phyloP scores from a whole-genome alignment of 30 jellyfish, hydroid and myxozoan species.

The Hydra vulgaris region DNA sequence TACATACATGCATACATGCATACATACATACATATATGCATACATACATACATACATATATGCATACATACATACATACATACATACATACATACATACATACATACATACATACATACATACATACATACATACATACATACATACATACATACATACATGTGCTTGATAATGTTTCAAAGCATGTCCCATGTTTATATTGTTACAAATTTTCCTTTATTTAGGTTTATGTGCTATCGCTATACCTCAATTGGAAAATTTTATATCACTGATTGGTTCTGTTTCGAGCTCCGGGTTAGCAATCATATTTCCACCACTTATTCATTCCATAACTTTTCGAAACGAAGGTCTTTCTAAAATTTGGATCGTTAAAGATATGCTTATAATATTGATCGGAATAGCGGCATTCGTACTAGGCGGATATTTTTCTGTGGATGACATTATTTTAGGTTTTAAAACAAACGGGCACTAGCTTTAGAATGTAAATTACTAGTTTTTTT shows the following conservation, averaged over 20 bases:
- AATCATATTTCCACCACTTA: constrained; percentile 85
- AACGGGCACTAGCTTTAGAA: not conserved
- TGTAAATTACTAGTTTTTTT: too few species aligned
- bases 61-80: too few species aligned
- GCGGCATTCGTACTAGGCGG: constrained; percentile 77
- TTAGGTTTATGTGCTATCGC: constrained; percentile 91
- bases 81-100: too few species aligned
- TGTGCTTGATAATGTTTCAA: too few species aligned
- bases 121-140: too few species aligned
- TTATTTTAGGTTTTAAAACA: constrained; percentile 59
- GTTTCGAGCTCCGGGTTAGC: constrained; percentile 95
- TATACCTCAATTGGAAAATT: constrained; percentile 80
- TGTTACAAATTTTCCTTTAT: too few species aligned
- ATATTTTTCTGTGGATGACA: constrained; percentile 58
- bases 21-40: too few species aligned
- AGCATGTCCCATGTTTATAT: too few species aligned
- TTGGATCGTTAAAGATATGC: constrained; percentile 40
- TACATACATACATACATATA: too few species aligned
- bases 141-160: too few species aligned
- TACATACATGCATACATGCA: too few species aligned
- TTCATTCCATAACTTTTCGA: constrained; percentile 73
- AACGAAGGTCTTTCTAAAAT: constrained; percentile 51
- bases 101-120: too few species aligned
- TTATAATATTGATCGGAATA: constrained; percentile 52
- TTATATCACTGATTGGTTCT: constrained; percentile 90